A percentile compares a stretch with the other conserved stretches of the same genome.
phyloP scores from a whole-genome alignment of 1,140 invertebrate species.

The Druon quercuslanigerum region DNA sequence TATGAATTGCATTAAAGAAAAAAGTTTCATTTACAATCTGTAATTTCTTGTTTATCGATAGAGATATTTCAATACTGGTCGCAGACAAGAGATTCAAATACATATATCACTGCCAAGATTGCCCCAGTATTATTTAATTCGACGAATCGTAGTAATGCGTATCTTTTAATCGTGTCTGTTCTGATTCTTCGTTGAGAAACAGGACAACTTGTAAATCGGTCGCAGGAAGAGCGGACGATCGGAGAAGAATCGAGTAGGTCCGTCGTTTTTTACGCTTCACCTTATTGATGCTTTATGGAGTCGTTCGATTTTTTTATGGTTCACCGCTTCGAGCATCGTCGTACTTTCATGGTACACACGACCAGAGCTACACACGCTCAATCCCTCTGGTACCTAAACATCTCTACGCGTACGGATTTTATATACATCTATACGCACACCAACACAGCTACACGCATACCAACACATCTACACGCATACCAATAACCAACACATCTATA shows the following conservation, averaged over 20 bases:
- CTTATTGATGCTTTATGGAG: conserved; percentile 36
- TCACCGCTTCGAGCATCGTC: conserved; percentile 26
- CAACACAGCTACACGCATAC: too few relatives aligned
- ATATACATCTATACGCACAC: too few relatives aligned
- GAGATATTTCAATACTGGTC: too few relatives aligned
- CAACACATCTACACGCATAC: too few relatives aligned
- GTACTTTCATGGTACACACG: conserved; percentile 29
- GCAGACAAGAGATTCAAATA: background rate
- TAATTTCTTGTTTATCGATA: too few relatives aligned
- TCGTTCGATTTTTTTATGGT: conserved; percentile 39
- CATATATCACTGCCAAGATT: background rate
- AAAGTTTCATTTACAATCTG: too few relatives aligned
- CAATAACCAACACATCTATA: too few relatives aligned
- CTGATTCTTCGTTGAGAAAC: conserved; percentile 18
- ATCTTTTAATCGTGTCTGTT: conserved; percentile 9
- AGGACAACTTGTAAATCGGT: conserved; percentile 27
- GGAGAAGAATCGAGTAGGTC: conserved; percentile 21
- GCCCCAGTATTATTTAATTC: background rate
- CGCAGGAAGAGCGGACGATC: conserved; percentile 1
- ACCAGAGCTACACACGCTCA: background rate
- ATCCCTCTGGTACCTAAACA: background rate
- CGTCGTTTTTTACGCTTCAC: conserved; percentile 36
- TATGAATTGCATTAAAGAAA: too few relatives aligned
- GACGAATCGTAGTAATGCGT: background rate
- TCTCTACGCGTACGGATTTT: background rate